Evolutionary conservation across 2,888 invertebrate genomes (phyloP).

Genomic region (Camponotus fellah): DNA sequence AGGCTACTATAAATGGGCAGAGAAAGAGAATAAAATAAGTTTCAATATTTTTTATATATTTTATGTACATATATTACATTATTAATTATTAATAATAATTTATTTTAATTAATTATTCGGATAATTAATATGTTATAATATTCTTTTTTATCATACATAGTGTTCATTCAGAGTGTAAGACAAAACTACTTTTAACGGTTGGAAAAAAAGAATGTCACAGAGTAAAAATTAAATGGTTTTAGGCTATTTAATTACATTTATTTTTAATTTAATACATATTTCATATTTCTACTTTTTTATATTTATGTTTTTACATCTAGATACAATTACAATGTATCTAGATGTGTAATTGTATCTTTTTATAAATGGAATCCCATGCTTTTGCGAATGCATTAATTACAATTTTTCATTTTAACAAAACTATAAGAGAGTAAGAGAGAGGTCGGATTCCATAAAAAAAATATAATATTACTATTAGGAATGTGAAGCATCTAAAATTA

Average conservation of each 20-base stretch:
- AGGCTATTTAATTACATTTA: not conserved
- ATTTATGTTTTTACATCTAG: not conserved
- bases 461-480: not conserved
- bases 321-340: not conserved
- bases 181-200: not conserved
- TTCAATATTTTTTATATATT: not conserved
- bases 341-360: not conserved
- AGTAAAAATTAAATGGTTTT: not conserved
- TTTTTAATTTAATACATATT: not conserved
- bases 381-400: not conserved
- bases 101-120: conserved; percentile 11
- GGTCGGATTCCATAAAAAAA: no score
- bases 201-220: not conserved
- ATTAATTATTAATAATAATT: not conserved
- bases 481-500: not conserved
- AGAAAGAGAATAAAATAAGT: not conserved
- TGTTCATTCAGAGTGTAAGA: not conserved
- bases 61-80: not conserved
- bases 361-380: not conserved
- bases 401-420: not conserved
- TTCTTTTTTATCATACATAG: not conserved
- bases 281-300: not conserved
- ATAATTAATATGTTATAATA: not conserved
- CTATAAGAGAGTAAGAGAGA: no score
- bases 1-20: not conserved